A percentile compares a stretch with the other conserved stretches of the same genome.
Conservation (phyloP, 2,113 vertebrate species). For the Limnothrissa miodon region DNA sequence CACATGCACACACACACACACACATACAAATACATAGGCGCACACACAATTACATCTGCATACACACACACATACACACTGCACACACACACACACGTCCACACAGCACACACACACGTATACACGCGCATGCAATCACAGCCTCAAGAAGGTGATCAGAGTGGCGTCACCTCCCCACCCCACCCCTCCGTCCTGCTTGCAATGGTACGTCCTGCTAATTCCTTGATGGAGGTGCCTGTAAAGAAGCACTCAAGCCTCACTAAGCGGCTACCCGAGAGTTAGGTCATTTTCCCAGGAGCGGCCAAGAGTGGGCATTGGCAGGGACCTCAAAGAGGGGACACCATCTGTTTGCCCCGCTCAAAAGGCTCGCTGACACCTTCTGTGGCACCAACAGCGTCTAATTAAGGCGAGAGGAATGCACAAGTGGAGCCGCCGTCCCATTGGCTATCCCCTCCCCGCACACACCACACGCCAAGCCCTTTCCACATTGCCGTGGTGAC, state of each 20-base stretch:
- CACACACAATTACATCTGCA: neutral
- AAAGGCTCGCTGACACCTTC: constrained; percentile 97
- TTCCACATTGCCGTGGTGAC: constrained; percentile 80
- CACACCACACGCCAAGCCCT: constrained; percentile 63
- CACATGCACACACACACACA: neutral
- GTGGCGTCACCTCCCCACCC: constrained; percentile 38
- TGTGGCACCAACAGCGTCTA: constrained; percentile 98
- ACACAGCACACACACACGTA: neutral
- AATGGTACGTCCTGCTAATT: constrained; percentile 76
- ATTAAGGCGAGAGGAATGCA: constrained; percentile 97
- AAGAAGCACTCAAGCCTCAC: constrained; percentile 99
- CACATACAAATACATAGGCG: no score
- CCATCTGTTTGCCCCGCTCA: constrained; percentile 95
- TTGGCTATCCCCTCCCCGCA: constrained; percentile 74
- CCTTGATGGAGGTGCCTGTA: constrained; percentile 82
- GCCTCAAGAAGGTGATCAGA: constrained; percentile 17
- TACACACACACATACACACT: neutral
- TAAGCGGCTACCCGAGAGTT: constrained; percentile 97
- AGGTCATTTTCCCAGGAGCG: constrained; percentile 99
- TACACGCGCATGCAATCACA: neutral
- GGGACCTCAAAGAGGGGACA: constrained; percentile 94
- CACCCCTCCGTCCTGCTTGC: constrained; percentile 68
- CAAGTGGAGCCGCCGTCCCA: constrained; percentile 78
- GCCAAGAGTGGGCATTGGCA: constrained; percentile 94
- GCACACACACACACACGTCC: no score